phyloP scores from a whole-genome alignment of 64 coral and sea anemone genomes.

The Pachyseris speciosa region DNA sequence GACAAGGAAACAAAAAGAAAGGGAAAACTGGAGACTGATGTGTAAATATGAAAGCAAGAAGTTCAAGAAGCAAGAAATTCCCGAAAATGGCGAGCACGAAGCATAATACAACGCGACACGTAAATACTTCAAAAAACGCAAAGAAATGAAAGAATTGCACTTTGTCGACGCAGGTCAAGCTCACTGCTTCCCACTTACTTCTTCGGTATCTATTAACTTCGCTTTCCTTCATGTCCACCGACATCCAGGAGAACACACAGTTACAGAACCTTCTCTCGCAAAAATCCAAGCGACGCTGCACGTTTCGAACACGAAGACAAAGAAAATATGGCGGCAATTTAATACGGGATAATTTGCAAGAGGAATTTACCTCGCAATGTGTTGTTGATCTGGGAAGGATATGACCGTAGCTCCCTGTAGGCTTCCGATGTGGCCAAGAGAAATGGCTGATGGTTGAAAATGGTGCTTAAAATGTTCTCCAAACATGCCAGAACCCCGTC shows the following conservation, averaged over 20 bases:
- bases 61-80: background rate
- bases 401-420: constrained; percentile 24
- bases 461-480: constrained; percentile 16
- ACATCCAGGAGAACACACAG: background rate
- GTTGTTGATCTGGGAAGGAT: constrained; percentile 23
- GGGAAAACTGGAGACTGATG: background rate
- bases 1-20: background rate
- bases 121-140: background rate
- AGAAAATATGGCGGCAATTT: constrained; percentile 20
- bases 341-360: constrained; percentile 4
- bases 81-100: background rate
- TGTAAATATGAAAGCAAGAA: background rate
- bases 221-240: background rate
- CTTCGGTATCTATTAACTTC: background rate
- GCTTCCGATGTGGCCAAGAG: constrained; percentile 48
- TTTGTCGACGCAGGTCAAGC: background rate
- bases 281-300: background rate
- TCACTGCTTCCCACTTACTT: background rate
- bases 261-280: constrained; percentile 29
- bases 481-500: constrained; percentile 37
- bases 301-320: constrained; percentile 36
- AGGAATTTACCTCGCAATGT: constrained; percentile 26
- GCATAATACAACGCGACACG: background rate
- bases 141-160: background rate
- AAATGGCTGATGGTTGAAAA: constrained; percentile 15